Evolutionary conservation across 1,140 invertebrate species (phyloP).

Genomic region (Amyelois transitella): DNA sequence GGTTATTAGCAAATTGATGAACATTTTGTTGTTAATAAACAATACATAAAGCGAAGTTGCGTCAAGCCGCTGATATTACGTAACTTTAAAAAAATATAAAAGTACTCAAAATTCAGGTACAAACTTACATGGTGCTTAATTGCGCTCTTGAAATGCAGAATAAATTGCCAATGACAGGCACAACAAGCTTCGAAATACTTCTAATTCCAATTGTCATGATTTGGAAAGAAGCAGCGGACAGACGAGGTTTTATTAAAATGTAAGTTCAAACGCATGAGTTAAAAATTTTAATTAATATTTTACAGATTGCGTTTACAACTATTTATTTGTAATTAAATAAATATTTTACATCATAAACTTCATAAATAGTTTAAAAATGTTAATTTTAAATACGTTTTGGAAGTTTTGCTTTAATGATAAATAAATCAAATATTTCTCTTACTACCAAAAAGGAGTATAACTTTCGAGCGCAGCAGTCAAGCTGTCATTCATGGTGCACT

Average conservation of each 20-base stretch:
- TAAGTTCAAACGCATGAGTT: too few species aligned
- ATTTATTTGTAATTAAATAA: too few species aligned
- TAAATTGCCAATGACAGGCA: slow-evolving; percentile 38
- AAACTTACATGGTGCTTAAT: slow-evolving; percentile 47
- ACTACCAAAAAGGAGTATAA: too few species aligned
- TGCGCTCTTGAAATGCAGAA: slow-evolving; percentile 45
- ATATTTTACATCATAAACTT: background rate
- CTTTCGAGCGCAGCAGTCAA: too few species aligned
- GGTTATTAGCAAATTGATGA: too few species aligned
- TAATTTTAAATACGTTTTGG: background rate
- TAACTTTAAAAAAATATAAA: background rate
- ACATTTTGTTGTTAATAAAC: background rate
- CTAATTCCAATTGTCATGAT: slow-evolving; percentile 55
- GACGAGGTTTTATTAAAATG: too few species aligned
- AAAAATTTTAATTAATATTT: too few species aligned
- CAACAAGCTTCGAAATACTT: slow-evolving; percentile 39
- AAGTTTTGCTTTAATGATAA: too few species aligned
- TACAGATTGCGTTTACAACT: too few species aligned
- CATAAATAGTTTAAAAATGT: background rate
- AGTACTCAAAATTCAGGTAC: background rate
- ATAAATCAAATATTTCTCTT: too few species aligned
- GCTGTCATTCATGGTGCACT: too few species aligned
- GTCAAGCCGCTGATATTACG: background rate
- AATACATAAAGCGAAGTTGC: background rate
- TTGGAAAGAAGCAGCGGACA: slow-evolving; percentile 1